These are phyloP conservation scores for Hippocampus abdominalis DNA, from an alignment of 2,113 vertebrate genomes.

Conservation along the genomic window DNA sequence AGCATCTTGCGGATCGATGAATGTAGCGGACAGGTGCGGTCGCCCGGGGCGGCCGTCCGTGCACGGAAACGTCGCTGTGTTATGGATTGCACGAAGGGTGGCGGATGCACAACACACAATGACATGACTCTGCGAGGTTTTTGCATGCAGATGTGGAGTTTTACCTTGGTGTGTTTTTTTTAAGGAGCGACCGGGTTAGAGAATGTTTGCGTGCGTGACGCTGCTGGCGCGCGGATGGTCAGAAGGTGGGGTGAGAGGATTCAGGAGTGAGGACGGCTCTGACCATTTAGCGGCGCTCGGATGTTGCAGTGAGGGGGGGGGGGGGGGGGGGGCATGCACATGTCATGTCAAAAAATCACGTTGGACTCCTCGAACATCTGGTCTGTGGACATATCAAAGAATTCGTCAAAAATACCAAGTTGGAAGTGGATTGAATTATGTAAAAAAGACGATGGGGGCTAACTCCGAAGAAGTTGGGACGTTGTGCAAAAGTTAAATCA, in stretches of 20 bases:
- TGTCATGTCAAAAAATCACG: not conserved
- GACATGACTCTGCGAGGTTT: conserved; percentile 3
- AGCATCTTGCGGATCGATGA: conserved; percentile 5
- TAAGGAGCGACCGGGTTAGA: conserved; percentile 29
- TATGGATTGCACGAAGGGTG: conserved; percentile 10
- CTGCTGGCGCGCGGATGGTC: conserved; percentile 27
- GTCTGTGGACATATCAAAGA: not conserved
- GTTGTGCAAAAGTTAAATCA: too few species aligned
- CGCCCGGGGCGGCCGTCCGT: conserved; percentile 9
- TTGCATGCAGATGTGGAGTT: conserved; percentile 47
- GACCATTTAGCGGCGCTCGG: not conserved
- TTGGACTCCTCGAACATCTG: not conserved
- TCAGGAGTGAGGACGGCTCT: conserved; percentile 14
- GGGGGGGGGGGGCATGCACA: not conserved
- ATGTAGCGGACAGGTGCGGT: conserved; percentile 53
- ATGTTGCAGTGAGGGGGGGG: not conserved
- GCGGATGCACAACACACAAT: conserved; percentile 28
- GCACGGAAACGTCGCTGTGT: conserved; percentile 22
- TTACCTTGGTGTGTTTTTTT: conserved; percentile 47
- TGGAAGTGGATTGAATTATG: too few species aligned
- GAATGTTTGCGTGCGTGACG: conserved; percentile 16
- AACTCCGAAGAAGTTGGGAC: too few species aligned
- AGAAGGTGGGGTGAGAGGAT: conserved; percentile 25
- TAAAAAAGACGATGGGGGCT: too few species aligned
- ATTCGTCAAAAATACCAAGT: too few species aligned